Evolutionary conservation across 2,113 vertebrate species (phyloP).

Genomic region (Eira barbara): DNA sequence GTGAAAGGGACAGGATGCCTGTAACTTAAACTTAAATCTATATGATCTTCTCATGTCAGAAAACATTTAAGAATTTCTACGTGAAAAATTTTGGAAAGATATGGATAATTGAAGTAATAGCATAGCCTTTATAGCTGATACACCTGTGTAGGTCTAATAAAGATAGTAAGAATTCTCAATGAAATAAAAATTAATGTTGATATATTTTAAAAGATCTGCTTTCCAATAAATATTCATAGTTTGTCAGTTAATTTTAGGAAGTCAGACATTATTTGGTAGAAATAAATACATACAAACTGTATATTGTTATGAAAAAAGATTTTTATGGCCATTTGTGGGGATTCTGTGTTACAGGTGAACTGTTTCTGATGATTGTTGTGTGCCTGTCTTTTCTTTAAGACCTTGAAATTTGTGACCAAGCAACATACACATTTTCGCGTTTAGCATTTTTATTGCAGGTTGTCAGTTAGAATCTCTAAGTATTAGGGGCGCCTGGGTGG

Average conservation of each 20-base stretch:
- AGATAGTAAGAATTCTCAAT: neutral
- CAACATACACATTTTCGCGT: neutral
- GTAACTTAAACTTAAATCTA: neutral
- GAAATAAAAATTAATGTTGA: neutral
- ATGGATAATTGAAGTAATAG: neutral
- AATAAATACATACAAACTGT: neutral
- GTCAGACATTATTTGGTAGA: neutral
- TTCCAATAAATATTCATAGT: neutral
- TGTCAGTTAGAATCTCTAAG: neutral
- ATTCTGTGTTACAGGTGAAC: neutral
- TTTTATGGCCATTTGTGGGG: neutral
- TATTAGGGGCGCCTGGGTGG: too few species aligned
- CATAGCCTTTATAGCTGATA: neutral
- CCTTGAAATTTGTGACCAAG: neutral
- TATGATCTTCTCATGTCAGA: neutral
- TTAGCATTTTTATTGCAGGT: neutral
- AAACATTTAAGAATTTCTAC: neutral
- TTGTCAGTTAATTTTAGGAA: neutral
- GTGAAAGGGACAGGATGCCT: neutral
- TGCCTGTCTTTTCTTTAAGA: neutral
- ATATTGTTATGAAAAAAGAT: neutral
- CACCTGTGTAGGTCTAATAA: neutral
- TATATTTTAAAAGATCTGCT: neutral
- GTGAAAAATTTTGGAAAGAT: neutral
- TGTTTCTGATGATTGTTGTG: neutral